Base-by-base conservation (phyloP, 2,888 invertebrate genomes). In the Agriotes lineatus region DNA sequence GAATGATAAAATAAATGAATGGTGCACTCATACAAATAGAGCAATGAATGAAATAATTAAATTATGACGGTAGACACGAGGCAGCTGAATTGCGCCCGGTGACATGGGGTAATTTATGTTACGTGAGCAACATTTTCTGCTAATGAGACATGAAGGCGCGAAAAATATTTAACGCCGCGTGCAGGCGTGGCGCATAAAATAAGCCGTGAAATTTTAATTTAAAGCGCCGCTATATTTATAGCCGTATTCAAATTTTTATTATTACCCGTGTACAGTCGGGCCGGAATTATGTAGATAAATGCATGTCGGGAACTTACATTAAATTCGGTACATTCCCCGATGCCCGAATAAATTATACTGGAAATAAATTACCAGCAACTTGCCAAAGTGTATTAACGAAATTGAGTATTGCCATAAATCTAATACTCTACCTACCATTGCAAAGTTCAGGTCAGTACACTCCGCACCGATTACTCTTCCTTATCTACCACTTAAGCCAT, bases 401-500 rank as follows among this genome's bases (percentile, higher is more conserved):
- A 80, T 79, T 77, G 77, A 77, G 77, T 77, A 77, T 76, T 75
- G 76, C 77, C 60, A 79, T 80, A 77, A 79, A 79, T 78, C 77
- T 68, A 68, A 59, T 59, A 54, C 60, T 63, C 62, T 57, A 52
- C 59, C 68, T 59, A 56, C 35, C 56, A 64, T 63, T 69, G 63
- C 59, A 64, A 64, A 68, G 68, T 68, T 68, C 52, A 63, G 68
- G 68, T 69, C 68, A 69, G 64, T 60, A 45, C 64, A 52, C 50
- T 45, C 58, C 42, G 33, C 35, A 33, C 16, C 68, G 59, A 68
- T 68, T 63, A 68, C 58, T 68, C 63, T 63, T 63, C 63, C 59
- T 63, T 68, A 68, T 68, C 68, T 68, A 48, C 63, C 61, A 50
- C 58, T 50, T 58, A 50, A 63, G 30, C 37, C 22, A 68, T 68